Evolutionary conservation across 2,113 vertebrate genomes (phyloP).

Genomic region (Phalacrocorax brasilianus): DNA sequence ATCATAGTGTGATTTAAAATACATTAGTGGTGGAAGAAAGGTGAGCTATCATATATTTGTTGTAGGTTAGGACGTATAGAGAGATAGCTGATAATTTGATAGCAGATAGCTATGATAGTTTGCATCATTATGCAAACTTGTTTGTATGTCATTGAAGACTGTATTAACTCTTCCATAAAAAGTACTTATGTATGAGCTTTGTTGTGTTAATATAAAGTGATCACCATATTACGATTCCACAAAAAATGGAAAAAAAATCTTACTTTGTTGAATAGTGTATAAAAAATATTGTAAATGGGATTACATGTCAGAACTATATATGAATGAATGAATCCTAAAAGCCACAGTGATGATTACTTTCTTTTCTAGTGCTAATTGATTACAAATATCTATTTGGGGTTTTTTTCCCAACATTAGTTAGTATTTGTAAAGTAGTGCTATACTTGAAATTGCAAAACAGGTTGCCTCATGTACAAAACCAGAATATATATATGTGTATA

Average conservation of each 20-base stretch:
- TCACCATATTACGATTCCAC: not conserved
- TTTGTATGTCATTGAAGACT: not conserved
- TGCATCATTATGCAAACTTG: not conserved
- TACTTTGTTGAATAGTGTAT: not conserved
- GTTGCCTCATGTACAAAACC: not conserved
- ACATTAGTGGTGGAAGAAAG: not conserved
- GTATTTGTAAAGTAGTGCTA: not conserved
- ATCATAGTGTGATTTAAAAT: not conserved
- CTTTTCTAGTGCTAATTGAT: not conserved
- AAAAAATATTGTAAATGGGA: not conserved
- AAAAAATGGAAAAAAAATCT: not conserved
- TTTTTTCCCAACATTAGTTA: not conserved
- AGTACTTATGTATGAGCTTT: not conserved
- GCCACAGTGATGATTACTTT: not conserved
- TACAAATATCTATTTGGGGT: not conserved
- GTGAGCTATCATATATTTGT: not conserved
- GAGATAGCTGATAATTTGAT: not conserved
- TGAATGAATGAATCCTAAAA: not conserved
- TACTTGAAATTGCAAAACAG: not conserved
- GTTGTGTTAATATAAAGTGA: not conserved
- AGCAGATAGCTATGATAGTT: not conserved
- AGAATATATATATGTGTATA: not conserved
- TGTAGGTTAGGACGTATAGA: not conserved
- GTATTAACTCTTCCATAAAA: not conserved
- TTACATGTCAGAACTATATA: not conserved